These are phyloP conservation scores for Cancer borealis DNA, from an alignment of 2,888 invertebrate species.

Conservation along the genomic window DNA sequence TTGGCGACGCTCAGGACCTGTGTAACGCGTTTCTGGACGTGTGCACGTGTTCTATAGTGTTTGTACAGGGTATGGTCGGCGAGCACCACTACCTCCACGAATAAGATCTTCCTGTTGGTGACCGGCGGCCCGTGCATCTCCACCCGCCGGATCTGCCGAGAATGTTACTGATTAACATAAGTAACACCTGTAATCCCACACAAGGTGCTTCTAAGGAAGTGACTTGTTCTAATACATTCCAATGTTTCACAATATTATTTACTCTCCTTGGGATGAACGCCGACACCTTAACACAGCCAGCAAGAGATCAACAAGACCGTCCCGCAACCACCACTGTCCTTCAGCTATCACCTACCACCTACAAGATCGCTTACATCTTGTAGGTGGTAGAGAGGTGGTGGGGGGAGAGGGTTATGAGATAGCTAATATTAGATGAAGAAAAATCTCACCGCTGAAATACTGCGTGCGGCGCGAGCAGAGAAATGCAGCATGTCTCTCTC, in stretches of 20 bases:
- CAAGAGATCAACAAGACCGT: neutral
- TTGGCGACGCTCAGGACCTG: constrained; percentile 52
- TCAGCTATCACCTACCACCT: neutral
- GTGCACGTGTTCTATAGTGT: neutral
- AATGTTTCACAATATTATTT: neutral
- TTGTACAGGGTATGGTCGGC: constrained; percentile 40
- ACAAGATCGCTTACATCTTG: neutral
- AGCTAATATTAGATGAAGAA: neutral
- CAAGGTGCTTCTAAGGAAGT: neutral
- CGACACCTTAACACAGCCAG: neutral
- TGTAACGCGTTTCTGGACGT: neutral
- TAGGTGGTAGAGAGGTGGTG: neutral
- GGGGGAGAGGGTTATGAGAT: neutral
- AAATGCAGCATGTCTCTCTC: neutral
- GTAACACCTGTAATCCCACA: neutral
- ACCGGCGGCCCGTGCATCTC: constrained; percentile 56
- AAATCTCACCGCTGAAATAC: neutral
- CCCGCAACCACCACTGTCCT: neutral
- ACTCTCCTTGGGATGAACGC: neutral
- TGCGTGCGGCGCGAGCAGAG: neutral
- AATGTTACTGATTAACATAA: neutral
- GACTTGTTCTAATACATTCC: neutral
- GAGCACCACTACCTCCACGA: constrained; percentile 63
- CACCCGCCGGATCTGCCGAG: neutral
- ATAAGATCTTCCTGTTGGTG: constrained; percentile 40